A percentile compares a stretch with the other conserved stretches of the same genome.
Conservation (phyloP, 1,140 invertebrate genomes). For the Melipona quadrifasciata region DNA sequence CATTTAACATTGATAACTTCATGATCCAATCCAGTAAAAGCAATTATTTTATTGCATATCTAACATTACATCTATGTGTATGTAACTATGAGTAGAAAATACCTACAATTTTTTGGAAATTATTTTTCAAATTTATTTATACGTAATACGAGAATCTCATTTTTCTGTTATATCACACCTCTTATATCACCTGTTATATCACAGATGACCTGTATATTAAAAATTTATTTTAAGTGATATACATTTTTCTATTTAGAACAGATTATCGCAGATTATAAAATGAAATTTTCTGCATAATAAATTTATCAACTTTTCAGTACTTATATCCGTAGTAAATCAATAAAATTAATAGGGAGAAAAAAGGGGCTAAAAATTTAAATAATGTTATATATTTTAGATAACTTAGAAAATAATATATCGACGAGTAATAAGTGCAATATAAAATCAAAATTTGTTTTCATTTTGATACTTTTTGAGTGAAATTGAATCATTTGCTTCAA, state of each 20-base stretch:
- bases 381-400: slow-evolving; percentile 24
- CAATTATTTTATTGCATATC: not conserved
- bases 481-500: slow-evolving; percentile 16
- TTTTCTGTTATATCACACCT: slow-evolving; percentile 33
- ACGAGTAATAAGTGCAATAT: slow-evolving; percentile 40
- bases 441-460: slow-evolving; percentile 34
- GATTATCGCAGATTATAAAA: not conserved
- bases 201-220: not conserved
- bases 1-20: not conserved
- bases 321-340: slow-evolving; percentile 23
- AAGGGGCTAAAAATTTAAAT: slow-evolving; percentile 11
- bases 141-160: not conserved
- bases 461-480: slow-evolving; percentile 1
- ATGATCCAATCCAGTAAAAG: not conserved
- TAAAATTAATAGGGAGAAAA: slow-evolving; percentile 13
- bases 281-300: slow-evolving; percentile 5
- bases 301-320: slow-evolving; percentile 25
- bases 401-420: slow-evolving; percentile 7
- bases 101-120: not conserved
- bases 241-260: slow-evolving; percentile 10
- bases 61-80: not conserved
- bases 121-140: not conserved
- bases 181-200: not conserved
- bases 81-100: not conserved
- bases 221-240: not conserved